Base-by-base conservation (phyloP, 2,797 vertebrate species). In the Peromyscus melanophrys region DNA sequence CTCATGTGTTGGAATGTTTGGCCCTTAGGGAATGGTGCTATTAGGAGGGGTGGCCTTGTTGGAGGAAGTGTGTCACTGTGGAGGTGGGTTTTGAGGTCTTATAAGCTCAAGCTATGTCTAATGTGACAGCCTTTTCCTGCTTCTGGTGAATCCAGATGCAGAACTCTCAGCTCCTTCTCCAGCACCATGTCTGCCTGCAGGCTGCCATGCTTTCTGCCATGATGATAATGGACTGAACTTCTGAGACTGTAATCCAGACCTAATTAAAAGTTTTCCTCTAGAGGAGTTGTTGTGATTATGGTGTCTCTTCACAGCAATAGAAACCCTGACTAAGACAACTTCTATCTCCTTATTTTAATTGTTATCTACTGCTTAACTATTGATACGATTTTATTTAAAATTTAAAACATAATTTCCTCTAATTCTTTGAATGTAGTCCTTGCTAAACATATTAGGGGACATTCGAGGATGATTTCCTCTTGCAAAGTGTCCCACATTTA, bases 301-400 rank as follows among this genome's bases (percentile, higher is more conserved):
- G n/a, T 40, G 37, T 73, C 71, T 73, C 21, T 40, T 73, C 21
- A 73, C n/a, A 73, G 37, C 71, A 10, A 23, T 25, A 25, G 71
- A 73, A 73, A 40, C 71, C 69, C 17, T n/a, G 37, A 73, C 37
- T 40, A 25, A 73, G 71, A 40, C 71, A 86, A 19, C 86, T 61
- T 95, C 34, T 90, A 43, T 61, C 29, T 87, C 23, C 12, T 81
- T 85, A 34, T 89, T 92, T 88, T 77, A 84, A 78, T 83, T 31
- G 82, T 57, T 57, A 19, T 83, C 40, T 65, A 61, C 43, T 71
- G 67, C 37, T 43, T 96, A 31, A 65, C 57, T 92, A 37, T 46
- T 89, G 63, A 61, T 59, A 93, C 25, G 59, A 34, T 90, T 95
- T 90, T 61, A 61, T 90, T 94, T 85, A 96, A 92, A 89, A 34